phyloP scores from a whole-genome alignment of 2,888 invertebrate species.

The Xiphydria camelus region DNA sequence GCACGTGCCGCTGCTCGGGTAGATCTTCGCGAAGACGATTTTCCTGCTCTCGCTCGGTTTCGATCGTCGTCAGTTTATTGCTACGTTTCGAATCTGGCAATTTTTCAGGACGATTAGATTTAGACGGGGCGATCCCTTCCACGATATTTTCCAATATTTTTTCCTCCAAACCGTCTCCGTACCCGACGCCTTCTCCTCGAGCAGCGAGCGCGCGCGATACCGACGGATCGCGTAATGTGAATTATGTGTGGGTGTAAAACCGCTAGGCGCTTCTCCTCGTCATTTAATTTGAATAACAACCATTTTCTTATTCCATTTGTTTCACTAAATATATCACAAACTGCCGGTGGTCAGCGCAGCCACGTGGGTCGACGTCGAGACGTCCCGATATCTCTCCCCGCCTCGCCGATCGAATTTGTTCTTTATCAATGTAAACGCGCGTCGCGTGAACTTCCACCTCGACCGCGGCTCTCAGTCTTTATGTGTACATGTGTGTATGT shows the following conservation, averaged over 20 bases:
- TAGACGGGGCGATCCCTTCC: too few relatives aligned
- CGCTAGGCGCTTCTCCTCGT: slow-evolving; percentile 46
- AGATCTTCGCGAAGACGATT: too few relatives aligned
- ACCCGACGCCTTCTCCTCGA: too few relatives aligned
- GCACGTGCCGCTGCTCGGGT: too few relatives aligned
- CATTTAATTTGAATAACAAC: slow-evolving; percentile 48
- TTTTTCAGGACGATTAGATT: too few relatives aligned
- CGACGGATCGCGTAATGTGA: neutral
- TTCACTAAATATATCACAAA: slow-evolving; percentile 58
- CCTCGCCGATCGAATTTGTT: slow-evolving; percentile 9
- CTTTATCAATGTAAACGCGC: slow-evolving; percentile 5
- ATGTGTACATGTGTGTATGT: too few relatives aligned
- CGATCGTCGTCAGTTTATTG: too few relatives aligned
- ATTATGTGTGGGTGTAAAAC: slow-evolving; percentile 44
- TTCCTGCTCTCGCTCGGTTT: too few relatives aligned
- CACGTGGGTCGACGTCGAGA: slow-evolving; percentile 31
- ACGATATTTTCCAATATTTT: too few relatives aligned
- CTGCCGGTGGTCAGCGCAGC: slow-evolving; percentile 48
- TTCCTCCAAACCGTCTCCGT: too few relatives aligned
- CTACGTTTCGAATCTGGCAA: too few relatives aligned
- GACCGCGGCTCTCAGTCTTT: slow-evolving; percentile 3
- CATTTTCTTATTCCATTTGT: slow-evolving; percentile 40
- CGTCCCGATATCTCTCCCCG: slow-evolving; percentile 7
- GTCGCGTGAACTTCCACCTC: neutral
- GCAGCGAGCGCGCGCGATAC: too few relatives aligned